Conservation (phyloP, 2,113 vertebrate species). For the Chroicocephalus ridibundus region DNA sequence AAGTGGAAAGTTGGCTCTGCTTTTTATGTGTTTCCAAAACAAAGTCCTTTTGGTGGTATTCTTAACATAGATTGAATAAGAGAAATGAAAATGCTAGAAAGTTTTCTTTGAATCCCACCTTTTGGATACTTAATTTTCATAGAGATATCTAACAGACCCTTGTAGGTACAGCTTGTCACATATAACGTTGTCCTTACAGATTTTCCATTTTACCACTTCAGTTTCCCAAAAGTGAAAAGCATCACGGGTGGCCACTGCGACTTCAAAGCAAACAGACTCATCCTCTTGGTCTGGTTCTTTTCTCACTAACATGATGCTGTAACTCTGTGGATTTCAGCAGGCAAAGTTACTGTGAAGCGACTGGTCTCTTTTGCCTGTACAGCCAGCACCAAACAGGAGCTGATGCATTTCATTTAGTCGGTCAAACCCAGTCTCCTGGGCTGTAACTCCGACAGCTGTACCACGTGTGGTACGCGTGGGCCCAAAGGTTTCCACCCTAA, state of each 20-base stretch:
- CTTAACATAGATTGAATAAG: not conserved
- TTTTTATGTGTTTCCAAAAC: constrained; percentile 39
- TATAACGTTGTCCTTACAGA: not conserved
- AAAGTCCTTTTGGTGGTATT: not conserved
- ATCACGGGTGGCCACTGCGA: not conserved
- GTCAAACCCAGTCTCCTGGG: not conserved
- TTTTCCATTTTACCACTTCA: not conserved
- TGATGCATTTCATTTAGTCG: not conserved
- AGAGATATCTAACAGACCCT: not conserved
- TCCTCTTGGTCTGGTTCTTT: not conserved
- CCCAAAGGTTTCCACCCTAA: not conserved
- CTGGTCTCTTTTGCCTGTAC: not conserved
- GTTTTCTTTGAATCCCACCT: not conserved
- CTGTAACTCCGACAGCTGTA: not conserved
- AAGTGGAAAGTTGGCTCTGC: not conserved
- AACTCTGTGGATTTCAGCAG: not conserved
- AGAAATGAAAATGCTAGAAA: not conserved
- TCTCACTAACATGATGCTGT: not conserved
- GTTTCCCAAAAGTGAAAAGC: not conserved
- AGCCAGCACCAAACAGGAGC: not conserved
- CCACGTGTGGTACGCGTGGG: not conserved
- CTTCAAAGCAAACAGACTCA: not conserved
- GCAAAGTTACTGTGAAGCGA: not conserved
- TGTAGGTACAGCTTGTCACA: not conserved
- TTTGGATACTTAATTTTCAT: not conserved